phyloP scores from a whole-genome alignment of 2,113 vertebrate genomes.

The Tetrax tetrax region DNA sequence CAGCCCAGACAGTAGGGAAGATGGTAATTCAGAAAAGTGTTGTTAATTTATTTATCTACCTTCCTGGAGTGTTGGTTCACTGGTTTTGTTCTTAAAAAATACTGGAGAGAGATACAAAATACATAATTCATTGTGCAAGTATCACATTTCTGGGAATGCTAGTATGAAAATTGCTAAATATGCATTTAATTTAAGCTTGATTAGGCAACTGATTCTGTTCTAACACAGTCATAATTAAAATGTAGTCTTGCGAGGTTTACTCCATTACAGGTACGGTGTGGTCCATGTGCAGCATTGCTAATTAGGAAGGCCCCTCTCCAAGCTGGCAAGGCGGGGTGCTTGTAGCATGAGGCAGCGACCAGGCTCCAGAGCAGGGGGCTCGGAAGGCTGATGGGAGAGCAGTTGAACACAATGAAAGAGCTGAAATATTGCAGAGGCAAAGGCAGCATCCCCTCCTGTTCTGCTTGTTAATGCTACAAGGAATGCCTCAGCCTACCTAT shows the following conservation, averaged over 20 bases:
- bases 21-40: neutral
- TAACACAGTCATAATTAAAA: conserved; percentile 26
- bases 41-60: neutral
- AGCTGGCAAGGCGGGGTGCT: neutral
- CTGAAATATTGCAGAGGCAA: neutral
- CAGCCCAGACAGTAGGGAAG: neutral
- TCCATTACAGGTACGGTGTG: neutral
- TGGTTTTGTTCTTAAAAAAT: neutral
- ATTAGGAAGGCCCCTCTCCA: neutral
- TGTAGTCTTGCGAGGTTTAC: neutral
- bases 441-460: neutral
- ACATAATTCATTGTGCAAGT: conserved; percentile 51
- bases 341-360: rapidly evolving
- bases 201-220: conserved; percentile 1
- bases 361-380: neutral
- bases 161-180: conserved; percentile 56
- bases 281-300: neutral
- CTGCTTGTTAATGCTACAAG: neutral
- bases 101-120: neutral
- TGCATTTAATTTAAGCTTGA: conserved; percentile 64
- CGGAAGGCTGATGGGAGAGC: neutral
- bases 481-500: neutral
- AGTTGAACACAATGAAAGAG: neutral
- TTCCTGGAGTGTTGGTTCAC: neutral
- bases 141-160: conserved; percentile 7